Base-by-base conservation (phyloP, 2,888 invertebrate genomes). In the Trichacis sp. region DNA sequence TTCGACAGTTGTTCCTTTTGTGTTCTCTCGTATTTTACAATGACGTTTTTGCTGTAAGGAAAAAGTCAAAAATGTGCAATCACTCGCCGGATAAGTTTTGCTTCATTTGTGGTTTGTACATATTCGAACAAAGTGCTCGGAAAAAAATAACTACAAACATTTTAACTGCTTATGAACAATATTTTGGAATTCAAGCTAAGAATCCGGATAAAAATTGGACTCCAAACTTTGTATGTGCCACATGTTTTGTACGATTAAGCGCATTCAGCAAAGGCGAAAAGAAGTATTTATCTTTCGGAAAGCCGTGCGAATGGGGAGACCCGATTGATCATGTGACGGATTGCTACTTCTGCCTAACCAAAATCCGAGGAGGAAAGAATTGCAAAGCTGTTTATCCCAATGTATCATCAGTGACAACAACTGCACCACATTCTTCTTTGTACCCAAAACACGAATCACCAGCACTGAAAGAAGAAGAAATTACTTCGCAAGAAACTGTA, bases 381-480 rank as follows among this genome's bases (percentile, higher is more conserved):
- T 40, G 40, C 15, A 40, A 40, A 40, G 40, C n/a, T 40, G 9
- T 40, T 5, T 40, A 40, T 40, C 40, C 40, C 40, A 11, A 15
- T 15, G 40, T 40, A 15, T 5, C 12, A 40, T 40, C 40, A 40
- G 40, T 40, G 40, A 40, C 40, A 40, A 40, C 3, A 40, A 40
- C 40, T 6, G 40, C 3, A 40, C 40, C 40, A 40, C 40, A 40
- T 40, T 40, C 40, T 40, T 15, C 12, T 40, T 15, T 12, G 40
- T 40, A 40, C n/a, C 40, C 40, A 15, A 40, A 40, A 40, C 40
- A 9, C 3, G 40, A 40, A 9, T 9, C 40, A 15, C 40, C 40
- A 40, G 4, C 40, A 40, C n/a, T 9, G 9, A 11, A 40, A 24
- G 8, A 3, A 24, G 8, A 5, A 24, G 8, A 3, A 24, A 8